Evolutionary conservation across 2,888 invertebrate genomes (phyloP), one percentile per base, ranked within the genome.

Genomic region (Monochamus alternatus): DNA sequence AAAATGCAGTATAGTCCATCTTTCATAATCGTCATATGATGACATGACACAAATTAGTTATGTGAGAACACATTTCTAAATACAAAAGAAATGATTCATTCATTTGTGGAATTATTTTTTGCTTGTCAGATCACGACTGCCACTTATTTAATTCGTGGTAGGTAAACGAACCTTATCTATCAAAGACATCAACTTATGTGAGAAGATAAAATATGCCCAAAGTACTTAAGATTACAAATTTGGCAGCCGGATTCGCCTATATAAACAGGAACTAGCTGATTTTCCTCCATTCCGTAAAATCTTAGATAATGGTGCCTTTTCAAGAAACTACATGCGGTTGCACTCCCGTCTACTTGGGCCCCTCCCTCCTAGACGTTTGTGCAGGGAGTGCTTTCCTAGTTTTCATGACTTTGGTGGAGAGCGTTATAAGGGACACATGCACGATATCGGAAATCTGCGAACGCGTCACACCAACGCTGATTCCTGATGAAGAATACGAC

Each of bases 351-450:
- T 90, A 90, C 80, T 87, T 92, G 62, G 86, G 93, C 82, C 93
- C 93, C 0, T 89, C 91, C 2, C 89, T 93, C 85, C 89, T 89
- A 0, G 88, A 89, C 8, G 83, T 89, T 0, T 93, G 93, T 79
- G 86, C 90, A 5, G 90, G 91, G 0, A 90, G 91, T 14, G 90
- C 91, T 82, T 91, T 91, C 81, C 83, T 93, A 14, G 83, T 92
- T 5, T 93, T 93, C 88, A 93, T 93, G 93, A 90, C 90, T 8
- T 87, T 93, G 3, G 84, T 93, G 84, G 92, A 93, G 78, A 87
- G 90, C 0, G 92, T 92, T 84, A 86, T 93, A 74, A 91, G 91
- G 76, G 88, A 90, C 58, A 71, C 78, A 9, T 92, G 92, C 70
- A 85, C 87, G 70, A 84, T 92, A 14, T 89, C 91, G 0, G 92